phyloP scores from a whole-genome alignment of 2,888 invertebrate species.

The Calephelis perditalis region DNA sequence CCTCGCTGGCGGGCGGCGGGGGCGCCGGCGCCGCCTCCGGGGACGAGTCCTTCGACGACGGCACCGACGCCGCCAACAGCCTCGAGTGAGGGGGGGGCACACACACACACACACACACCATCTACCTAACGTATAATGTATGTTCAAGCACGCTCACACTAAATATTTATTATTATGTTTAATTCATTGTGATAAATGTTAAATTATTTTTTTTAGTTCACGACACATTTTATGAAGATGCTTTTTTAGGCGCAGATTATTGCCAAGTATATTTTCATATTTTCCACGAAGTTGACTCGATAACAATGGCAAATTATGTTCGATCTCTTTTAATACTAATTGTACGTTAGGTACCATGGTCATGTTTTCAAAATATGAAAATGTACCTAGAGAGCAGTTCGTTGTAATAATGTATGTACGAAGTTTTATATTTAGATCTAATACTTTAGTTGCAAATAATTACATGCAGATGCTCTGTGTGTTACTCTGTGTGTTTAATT shows the following conservation, averaged over 20 bases:
- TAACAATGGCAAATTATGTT: too few relatives aligned
- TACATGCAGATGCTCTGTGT: too few relatives aligned
- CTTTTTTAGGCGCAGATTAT: too few relatives aligned
- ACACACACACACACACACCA: neutral
- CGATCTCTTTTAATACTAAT: too few relatives aligned
- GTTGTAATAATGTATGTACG: neutral
- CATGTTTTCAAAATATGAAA: neutral
- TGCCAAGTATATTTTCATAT: too few relatives aligned
- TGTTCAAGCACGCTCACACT: neutral
- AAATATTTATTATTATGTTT: slow-evolving; percentile 15
- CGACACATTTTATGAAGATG: too few relatives aligned
- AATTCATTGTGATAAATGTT: too few relatives aligned
- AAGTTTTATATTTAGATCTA: too few relatives aligned
- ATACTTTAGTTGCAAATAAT: too few relatives aligned
- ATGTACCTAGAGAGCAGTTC: neutral
- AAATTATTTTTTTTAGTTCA: too few relatives aligned
- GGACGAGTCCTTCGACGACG: slow-evolving; percentile 86
- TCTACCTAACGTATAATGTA: slow-evolving; percentile 10
- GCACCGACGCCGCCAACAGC: slow-evolving; percentile 85
- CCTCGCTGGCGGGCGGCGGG: slow-evolving; percentile 81
- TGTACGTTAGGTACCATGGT: neutral
- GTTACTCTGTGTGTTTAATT: too few relatives aligned
- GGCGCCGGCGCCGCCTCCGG: slow-evolving; percentile 81
- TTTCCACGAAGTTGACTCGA: too few relatives aligned
- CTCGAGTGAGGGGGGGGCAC: slow-evolving; percentile 74